Evolutionary conservation across 2,888 invertebrate genomes (phyloP).

Genomic region (Cephus sareptanus): DNA sequence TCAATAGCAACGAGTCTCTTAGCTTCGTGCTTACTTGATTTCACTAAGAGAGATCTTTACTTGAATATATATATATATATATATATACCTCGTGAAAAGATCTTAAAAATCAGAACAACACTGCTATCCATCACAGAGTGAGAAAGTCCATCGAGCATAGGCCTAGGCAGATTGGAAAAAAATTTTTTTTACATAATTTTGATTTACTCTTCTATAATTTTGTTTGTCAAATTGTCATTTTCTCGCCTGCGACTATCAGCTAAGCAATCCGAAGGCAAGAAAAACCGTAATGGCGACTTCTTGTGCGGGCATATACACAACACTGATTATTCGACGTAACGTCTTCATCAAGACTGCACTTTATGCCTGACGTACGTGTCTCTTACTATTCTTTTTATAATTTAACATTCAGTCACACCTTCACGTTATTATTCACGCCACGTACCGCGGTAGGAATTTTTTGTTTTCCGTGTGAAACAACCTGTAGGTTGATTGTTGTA

Average conservation of each 20-base stretch:
- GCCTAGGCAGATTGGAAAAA: background rate
- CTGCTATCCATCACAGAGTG: background rate
- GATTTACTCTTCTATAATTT: background rate
- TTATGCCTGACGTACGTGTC: background rate
- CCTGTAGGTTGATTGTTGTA: background rate
- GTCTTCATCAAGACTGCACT: conserved; percentile 12
- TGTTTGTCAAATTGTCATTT: background rate
- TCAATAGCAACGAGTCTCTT: background rate
- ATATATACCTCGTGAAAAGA: background rate
- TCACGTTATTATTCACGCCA: background rate
- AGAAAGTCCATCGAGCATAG: background rate
- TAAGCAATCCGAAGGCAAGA: background rate
- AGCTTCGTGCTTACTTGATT: background rate
- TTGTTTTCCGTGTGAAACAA: background rate
- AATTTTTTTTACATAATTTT: background rate
- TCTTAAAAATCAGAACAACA: background rate
- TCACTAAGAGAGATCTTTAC: background rate
- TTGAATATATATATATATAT: background rate
- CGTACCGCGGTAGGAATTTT: background rate
- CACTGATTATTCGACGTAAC: conserved; percentile 46
- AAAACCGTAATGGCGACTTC: conserved; percentile 33
- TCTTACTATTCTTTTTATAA: background rate
- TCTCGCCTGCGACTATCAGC: background rate
- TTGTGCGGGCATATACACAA: conserved; percentile 32
- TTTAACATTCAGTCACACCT: background rate